Evolutionary conservation across 2,797 vertebrate genomes (phyloP).

Genomic region (Melanotaenia parkinsoni): DNA sequence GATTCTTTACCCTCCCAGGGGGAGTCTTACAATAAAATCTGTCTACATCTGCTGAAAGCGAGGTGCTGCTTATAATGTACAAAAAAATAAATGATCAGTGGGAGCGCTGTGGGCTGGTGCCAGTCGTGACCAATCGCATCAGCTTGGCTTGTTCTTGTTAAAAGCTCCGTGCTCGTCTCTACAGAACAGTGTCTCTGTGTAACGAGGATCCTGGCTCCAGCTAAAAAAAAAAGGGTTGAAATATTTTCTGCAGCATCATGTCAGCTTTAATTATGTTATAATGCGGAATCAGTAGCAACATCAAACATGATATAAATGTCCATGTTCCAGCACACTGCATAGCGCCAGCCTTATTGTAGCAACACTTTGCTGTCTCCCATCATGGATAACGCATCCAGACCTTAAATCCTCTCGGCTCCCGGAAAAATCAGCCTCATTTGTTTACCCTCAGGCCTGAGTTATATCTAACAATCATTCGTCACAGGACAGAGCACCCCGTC

Average conservation of each 20-base stretch:
- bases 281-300: slow-evolving; percentile 26
- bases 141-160: slow-evolving; percentile 21
- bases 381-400: slow-evolving; percentile 40
- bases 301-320: slow-evolving; percentile 7
- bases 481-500: slow-evolving; percentile 49
- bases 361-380: slow-evolving; percentile 47
- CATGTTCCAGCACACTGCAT: background rate
- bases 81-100: slow-evolving; percentile 26
- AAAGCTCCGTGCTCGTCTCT: slow-evolving; percentile 23
- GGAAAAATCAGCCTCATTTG: slow-evolving; percentile 61
- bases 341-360: slow-evolving; percentile 33
- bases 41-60: background rate
- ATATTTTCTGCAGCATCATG: slow-evolving; percentile 15
- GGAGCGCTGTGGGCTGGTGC: slow-evolving; percentile 14
- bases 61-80: background rate
- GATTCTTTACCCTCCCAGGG: background rate
- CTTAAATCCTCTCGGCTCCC: slow-evolving; percentile 47
- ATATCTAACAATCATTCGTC: slow-evolving; percentile 68
- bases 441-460: slow-evolving; percentile 63
- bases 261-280: slow-evolving; percentile 31
- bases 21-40: background rate
- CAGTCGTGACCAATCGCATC: slow-evolving; percentile 40
- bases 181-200: slow-evolving; percentile 1
- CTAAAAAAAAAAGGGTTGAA: slow-evolving; percentile 40
- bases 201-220: slow-evolving; percentile 32